Percentiles rank a stretch among this genome's conserved stretches.
Evolutionary conservation across 2,113 vertebrate genomes (phyloP).

Genomic region (Psilopogon haemacephalus): DNA sequence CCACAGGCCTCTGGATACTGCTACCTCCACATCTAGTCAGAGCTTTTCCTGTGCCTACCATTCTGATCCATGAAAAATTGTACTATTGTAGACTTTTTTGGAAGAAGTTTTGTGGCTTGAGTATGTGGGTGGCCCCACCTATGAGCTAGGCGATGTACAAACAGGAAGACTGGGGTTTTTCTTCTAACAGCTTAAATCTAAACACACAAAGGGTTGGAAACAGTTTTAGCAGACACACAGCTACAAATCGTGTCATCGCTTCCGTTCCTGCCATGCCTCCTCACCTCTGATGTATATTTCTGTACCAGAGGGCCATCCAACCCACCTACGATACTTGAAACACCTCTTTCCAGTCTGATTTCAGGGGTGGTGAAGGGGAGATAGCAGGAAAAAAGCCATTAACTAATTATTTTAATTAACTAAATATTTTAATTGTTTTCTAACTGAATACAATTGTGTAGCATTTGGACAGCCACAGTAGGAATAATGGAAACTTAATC

Average conservation of each 20-base stretch:
- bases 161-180: neutral
- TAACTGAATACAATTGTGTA: neutral
- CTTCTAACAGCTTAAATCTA: neutral
- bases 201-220: neutral
- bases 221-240: neutral
- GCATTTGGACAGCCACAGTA: neutral
- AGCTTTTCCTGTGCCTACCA: neutral
- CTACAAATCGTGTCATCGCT: neutral
- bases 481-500: neutral
- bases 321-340: neutral
- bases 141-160: neutral
- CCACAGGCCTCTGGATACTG: neutral
- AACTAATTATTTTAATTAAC: neutral
- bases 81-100: neutral
- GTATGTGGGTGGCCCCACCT: neutral
- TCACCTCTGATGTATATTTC: neutral
- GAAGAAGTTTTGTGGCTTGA: neutral
- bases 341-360: neutral
- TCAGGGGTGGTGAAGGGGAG: too few relatives aligned
- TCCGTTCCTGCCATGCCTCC: neutral
- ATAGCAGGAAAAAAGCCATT: too few relatives aligned
- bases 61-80: neutral
- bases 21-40: accelerated
- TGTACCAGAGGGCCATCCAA: neutral
- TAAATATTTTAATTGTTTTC: neutral